phyloP scores from a whole-genome alignment of 2,797 vertebrate genomes.

The Chaunax sp. region DNA sequence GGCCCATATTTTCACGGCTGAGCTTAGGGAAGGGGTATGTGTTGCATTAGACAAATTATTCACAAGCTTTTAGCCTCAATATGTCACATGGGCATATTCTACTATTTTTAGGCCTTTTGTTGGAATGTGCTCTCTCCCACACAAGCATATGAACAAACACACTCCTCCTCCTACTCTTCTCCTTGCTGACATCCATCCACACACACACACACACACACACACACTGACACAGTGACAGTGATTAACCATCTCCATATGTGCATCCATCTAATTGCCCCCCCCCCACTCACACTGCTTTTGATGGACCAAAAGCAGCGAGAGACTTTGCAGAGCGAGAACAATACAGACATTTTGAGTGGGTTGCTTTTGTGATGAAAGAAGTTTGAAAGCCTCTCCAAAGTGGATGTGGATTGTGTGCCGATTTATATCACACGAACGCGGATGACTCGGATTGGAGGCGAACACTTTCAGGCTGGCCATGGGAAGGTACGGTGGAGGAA shows the following conservation, averaged over 20 bases:
- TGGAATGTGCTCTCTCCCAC: slow-evolving; percentile 67
- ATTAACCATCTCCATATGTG: slow-evolving; percentile 65
- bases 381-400: slow-evolving; percentile 37
- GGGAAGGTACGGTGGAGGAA: slow-evolving; percentile 60
- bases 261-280: slow-evolving; percentile 50
- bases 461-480: slow-evolving; percentile 31
- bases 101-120: slow-evolving; percentile 83
- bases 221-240: slow-evolving; percentile 52
- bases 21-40: slow-evolving; percentile 55
- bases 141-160: slow-evolving; percentile 57
- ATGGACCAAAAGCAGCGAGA: slow-evolving; percentile 42
- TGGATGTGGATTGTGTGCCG: slow-evolving; percentile 26
- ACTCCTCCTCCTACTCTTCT: slow-evolving; percentile 38
- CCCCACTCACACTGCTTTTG: slow-evolving; percentile 16
- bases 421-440: slow-evolving; percentile 48
- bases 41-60: slow-evolving; percentile 81
- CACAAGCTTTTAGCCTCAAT: slow-evolving; percentile 84
- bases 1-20: slow-evolving; percentile 51
- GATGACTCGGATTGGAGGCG: slow-evolving; percentile 34
- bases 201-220: slow-evolving; percentile 28
- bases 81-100: slow-evolving; percentile 79
- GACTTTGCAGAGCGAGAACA: slow-evolving; percentile 40
- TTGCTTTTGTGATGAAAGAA: slow-evolving; percentile 47
- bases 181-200: slow-evolving; percentile 33
- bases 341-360: slow-evolving; percentile 51